Evolutionary conservation across 2,113 vertebrate species (phyloP).

Genomic region (Gavialis gangeticus): DNA sequence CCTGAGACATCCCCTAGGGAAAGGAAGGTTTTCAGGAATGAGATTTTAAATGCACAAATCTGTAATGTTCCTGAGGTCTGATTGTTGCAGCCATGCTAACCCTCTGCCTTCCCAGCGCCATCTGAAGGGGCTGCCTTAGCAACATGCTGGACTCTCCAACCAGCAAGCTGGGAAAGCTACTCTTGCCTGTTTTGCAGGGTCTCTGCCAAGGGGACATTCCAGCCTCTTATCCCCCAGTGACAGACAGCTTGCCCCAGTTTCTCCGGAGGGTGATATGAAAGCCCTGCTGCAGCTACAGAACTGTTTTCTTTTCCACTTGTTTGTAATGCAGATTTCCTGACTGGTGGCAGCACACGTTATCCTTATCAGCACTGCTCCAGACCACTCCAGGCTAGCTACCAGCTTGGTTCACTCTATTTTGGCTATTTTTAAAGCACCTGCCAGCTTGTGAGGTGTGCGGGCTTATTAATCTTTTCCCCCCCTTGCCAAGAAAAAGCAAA

Average conservation of each 20-base stretch:
- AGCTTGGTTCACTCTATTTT: not conserved
- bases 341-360: not conserved
- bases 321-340: not conserved
- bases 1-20: not conserved
- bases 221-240: not conserved
- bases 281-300: not conserved
- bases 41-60: not conserved
- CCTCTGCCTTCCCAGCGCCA: not conserved
- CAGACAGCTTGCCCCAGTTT: not conserved
- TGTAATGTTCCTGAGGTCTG: not conserved
- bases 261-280: not conserved
- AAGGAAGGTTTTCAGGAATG: not conserved
- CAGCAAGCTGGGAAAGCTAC: not conserved
- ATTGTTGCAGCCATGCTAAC: not conserved
- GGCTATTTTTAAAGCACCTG: not conserved
- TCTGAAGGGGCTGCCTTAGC: not conserved
- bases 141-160: not conserved
- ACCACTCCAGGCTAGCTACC: too few relatives aligned
- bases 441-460: not conserved
- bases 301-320: not conserved
- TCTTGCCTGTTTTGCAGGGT: not conserved
- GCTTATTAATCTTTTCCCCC: not conserved
- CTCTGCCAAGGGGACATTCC: not conserved
- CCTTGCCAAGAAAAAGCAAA: not conserved
- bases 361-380: not conserved